phyloP scores from a whole-genome alignment of 2,888 invertebrate species.

The Lochmaea capreae region DNA sequence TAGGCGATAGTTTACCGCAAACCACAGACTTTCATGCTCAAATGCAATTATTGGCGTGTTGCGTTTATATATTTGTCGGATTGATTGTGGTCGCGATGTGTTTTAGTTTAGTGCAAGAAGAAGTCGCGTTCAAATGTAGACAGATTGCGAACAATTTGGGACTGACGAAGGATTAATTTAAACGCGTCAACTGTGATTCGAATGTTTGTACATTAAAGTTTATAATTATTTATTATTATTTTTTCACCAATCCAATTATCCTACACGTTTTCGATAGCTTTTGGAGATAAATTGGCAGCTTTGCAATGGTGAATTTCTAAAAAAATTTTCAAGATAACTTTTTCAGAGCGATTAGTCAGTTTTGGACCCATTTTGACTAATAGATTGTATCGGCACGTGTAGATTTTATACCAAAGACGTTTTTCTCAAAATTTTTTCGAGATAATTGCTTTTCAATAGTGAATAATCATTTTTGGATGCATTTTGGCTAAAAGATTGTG shows the following conservation, averaged over 20 bases:
- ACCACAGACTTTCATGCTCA: constrained; percentile 67
- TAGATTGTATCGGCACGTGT: no score
- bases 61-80: constrained; percentile 82
- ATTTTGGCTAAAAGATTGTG: no score
- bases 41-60: constrained; percentile 82
- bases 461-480: no score
- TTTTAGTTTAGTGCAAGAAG: constrained; percentile 85
- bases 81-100: constrained; percentile 87
- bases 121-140: constrained; percentile 79
- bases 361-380: no score
- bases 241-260: neutral
- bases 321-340: no score
- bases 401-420: no score
- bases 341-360: no score
- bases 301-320: no score
- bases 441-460: no score
- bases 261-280: neutral
- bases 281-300: no score
- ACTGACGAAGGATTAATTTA: constrained; percentile 69
- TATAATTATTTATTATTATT: constrained; percentile 15
- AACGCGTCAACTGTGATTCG: constrained; percentile 34
- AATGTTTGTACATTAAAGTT: constrained; percentile 37
- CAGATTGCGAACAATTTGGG: constrained; percentile 78
- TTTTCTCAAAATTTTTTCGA: no score
- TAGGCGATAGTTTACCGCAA: constrained; percentile 72